Conservation (phyloP, 2,888 invertebrate genomes). For the Cenopis cana region DNA sequence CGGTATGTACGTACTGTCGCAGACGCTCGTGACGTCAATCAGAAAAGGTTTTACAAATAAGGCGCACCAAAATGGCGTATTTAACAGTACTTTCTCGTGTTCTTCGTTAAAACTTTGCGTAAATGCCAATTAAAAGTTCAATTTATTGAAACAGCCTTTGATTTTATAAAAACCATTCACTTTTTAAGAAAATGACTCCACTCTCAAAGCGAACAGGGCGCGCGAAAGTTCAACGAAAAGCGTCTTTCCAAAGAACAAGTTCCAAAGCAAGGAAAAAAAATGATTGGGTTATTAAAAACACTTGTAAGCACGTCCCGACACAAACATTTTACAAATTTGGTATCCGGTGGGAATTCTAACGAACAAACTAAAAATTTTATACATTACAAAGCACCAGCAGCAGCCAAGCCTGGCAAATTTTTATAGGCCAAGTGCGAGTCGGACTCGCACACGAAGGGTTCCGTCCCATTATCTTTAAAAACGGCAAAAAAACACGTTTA, state of each 20-base stretch:
- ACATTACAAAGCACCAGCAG: no score
- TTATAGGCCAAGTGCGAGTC: no score
- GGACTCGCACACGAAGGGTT: no score
- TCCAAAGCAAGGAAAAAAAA: slow-evolving; percentile 47
- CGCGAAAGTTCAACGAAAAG: slow-evolving; percentile 2
- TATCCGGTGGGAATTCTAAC: no score
- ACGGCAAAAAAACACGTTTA: no score
- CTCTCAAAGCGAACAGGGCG: slow-evolving; percentile 22
- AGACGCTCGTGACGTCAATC: not conserved
- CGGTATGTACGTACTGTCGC: no score
- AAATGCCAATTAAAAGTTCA: slow-evolving; percentile 28
- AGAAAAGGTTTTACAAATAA: not conserved
- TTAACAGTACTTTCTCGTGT: not conserved
- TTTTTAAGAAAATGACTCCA: not conserved
- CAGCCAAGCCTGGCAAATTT: no score
- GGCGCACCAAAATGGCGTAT: not conserved
- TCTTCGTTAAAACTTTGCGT: slow-evolving; percentile 18
- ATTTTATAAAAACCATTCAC: not conserved
- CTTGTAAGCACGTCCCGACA: no score
- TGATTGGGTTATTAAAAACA: slow-evolving; percentile 8
- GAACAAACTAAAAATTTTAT: no score
- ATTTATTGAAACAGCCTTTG: slow-evolving; percentile 12
- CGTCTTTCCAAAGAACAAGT: not conserved
- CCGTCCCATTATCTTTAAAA: no score
- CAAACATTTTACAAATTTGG: no score